Evolutionary conservation across 2,113 vertebrate species (phyloP).

Genomic region (Channa argus): DNA sequence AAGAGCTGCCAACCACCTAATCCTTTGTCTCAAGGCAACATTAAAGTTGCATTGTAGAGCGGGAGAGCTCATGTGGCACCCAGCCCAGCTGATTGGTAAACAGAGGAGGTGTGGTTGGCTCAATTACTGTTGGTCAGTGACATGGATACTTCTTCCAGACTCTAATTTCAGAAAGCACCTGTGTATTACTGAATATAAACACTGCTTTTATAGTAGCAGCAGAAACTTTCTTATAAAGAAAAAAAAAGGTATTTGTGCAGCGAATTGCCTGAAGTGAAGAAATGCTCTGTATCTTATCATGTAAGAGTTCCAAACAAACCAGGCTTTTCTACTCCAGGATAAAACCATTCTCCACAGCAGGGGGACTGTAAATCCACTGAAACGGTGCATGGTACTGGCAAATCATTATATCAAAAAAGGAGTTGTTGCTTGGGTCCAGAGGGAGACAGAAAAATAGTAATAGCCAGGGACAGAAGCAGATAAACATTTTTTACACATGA

Average conservation of each 20-base stretch:
- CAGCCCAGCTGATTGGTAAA: constrained; percentile 13
- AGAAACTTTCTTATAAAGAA: not conserved
- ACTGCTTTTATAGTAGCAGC: not conserved
- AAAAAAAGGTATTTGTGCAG: not conserved
- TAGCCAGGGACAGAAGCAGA: constrained; percentile 30
- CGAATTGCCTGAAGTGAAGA: not conserved
- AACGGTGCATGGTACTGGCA: constrained; percentile 55
- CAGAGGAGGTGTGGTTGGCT: constrained; percentile 11
- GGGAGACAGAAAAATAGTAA: constrained; percentile 17
- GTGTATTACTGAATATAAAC: constrained; percentile 24
- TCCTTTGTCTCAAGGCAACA: constrained; percentile 62
- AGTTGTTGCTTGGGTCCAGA: constrained; percentile 50
- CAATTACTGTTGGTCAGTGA: constrained; percentile 9
- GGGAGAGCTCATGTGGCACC: constrained; percentile 50
- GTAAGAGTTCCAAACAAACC: constrained; percentile 32
- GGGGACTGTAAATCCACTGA: constrained; percentile 61
- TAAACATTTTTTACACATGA: constrained; percentile 59
- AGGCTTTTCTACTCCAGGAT: constrained; percentile 26
- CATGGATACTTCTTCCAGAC: constrained; percentile 12
- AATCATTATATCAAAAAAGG: constrained; percentile 68
- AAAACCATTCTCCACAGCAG: constrained; percentile 33
- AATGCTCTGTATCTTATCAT: not conserved
- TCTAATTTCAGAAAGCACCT: constrained; percentile 7
- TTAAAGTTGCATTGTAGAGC: constrained; percentile 72
- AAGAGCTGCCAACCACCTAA: constrained; percentile 43